These are phyloP conservation scores for Carcinoscorpius rotundicauda DNA, from an alignment of 1,140 invertebrate genomes.

Conservation along the genomic window DNA sequence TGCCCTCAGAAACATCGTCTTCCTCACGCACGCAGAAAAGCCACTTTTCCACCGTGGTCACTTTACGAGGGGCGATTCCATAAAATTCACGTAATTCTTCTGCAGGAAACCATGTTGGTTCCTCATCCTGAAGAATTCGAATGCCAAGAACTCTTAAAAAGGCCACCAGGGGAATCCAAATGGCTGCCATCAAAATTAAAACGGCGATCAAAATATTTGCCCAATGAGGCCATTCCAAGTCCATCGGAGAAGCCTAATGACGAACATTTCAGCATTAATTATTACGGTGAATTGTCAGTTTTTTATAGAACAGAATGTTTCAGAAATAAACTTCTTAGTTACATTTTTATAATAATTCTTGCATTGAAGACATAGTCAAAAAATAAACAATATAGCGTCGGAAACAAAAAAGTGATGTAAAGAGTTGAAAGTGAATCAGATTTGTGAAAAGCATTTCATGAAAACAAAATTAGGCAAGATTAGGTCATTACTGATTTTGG, in stretches of 20 bases:
- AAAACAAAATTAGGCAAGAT: too few relatives aligned
- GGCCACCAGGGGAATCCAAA: constrained; percentile 77
- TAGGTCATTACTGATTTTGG: too few relatives aligned
- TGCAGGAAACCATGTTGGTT: constrained; percentile 81
- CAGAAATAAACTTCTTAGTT: too few relatives aligned
- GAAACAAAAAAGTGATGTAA: too few relatives aligned
- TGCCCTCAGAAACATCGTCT: background rate
- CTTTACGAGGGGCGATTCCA: constrained; percentile 64
- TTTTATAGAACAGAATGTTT: too few relatives aligned
- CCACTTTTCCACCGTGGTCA: constrained; percentile 57
- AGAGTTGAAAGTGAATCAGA: too few relatives aligned
- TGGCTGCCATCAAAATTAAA: constrained; percentile 60
- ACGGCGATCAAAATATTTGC: constrained; percentile 58
- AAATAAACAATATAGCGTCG: too few relatives aligned
- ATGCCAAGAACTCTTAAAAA: constrained; percentile 59
- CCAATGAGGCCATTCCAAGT: constrained; percentile 65
- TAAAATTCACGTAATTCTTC: constrained; percentile 78
- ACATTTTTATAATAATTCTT: too few relatives aligned
- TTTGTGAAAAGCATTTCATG: too few relatives aligned
- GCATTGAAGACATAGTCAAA: too few relatives aligned
- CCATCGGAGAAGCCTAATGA: constrained; percentile 49
- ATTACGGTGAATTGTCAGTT: too few relatives aligned
- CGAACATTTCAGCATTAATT: too few relatives aligned
- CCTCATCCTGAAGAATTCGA: constrained; percentile 71
- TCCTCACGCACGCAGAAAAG: constrained; percentile 73